Conservation (phyloP, 1,140 invertebrate species). For the Bombus confusus region DNA sequence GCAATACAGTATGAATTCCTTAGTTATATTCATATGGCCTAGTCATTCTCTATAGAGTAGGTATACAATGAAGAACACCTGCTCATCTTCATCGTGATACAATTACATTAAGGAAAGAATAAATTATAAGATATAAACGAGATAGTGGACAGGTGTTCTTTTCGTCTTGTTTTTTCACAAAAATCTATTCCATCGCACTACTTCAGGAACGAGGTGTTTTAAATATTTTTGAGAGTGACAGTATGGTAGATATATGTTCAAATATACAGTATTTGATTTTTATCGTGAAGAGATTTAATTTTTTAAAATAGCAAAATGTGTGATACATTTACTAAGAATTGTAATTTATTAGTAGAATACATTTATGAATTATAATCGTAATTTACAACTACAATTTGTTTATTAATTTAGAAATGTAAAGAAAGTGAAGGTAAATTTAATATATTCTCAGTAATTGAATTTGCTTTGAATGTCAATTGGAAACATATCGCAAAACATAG, state of each 20-base stretch:
- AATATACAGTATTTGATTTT: conserved; percentile 30
- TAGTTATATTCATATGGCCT: conserved; percentile 69
- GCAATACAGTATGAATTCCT: conserved; percentile 47
- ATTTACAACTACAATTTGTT: conserved; percentile 3
- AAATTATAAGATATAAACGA: conserved; percentile 60
- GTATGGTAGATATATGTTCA: conserved; percentile 1
- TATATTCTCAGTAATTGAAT: conserved; percentile 21
- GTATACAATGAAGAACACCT: conserved; percentile 50
- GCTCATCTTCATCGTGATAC: conserved; percentile 58
- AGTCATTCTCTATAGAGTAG: conserved; percentile 60
- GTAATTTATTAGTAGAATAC: background rate
- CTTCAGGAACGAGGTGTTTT: conserved; percentile 64
- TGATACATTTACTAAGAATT: conserved; percentile 7
- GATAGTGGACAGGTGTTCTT: conserved; percentile 53
- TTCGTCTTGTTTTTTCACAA: conserved; percentile 44
- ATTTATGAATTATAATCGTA: background rate
- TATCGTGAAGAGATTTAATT: background rate
- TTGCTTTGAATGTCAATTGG: conserved; percentile 7
- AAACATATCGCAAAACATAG: conserved; percentile 22
- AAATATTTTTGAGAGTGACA: conserved; percentile 64
- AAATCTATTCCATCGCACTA: conserved; percentile 54
- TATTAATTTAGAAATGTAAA: background rate
- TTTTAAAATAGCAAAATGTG: conserved; percentile 20
- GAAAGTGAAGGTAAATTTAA: background rate
- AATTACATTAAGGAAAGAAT: conserved; percentile 51